phyloP scores from a whole-genome alignment of 2,888 invertebrate species.

The Mycalesis mineus region DNA sequence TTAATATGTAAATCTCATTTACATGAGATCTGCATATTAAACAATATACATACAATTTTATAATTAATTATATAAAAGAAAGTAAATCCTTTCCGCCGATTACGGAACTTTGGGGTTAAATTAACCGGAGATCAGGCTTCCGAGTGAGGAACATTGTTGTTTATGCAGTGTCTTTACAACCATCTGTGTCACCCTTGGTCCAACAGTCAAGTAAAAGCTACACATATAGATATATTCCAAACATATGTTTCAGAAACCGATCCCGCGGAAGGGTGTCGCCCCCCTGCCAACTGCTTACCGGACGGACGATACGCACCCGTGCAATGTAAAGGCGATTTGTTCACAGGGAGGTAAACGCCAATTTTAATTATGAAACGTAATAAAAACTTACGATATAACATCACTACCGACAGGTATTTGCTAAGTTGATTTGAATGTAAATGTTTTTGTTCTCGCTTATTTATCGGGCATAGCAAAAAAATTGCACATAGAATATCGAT shows the following conservation, averaged over 20 bases:
- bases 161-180: no score
- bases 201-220: no score
- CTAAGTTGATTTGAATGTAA: constrained; percentile 3
- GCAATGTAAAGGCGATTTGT: constrained; percentile 82
- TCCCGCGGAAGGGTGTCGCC: constrained; percentile 15
- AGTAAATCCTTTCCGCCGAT: no score
- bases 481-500: not conserved
- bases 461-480: not conserved
- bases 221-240: no score
- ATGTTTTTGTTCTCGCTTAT: not conserved
- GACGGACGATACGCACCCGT: constrained; percentile 80
- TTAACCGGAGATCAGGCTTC: no score
- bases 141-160: no score
- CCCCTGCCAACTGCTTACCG: constrained; percentile 65
- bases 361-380: constrained; percentile 28
- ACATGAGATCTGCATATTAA: no score
- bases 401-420: not conserved
- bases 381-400: constrained; percentile 10
- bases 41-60: no score
- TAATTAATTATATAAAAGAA: no score
- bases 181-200: no score
- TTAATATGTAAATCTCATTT: no score
- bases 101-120: no score
- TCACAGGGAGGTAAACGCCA: constrained; percentile 75
- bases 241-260: constrained; percentile 2